Conservation (phyloP, 2,797 vertebrate species). For the Micromesistius poutassou region DNA sequence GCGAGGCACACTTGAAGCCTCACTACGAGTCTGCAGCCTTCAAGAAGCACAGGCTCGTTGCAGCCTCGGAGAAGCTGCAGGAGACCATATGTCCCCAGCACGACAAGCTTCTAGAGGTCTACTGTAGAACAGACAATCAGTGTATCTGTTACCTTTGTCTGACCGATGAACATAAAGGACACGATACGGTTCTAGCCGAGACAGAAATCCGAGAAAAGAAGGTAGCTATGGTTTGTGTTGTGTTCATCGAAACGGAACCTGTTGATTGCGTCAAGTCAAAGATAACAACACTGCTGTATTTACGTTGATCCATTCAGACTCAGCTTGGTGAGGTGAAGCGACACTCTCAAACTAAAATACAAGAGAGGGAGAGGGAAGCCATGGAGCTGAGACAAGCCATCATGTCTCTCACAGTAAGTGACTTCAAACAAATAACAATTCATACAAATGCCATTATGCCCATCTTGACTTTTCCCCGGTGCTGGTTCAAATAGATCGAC, state of each 20-base stretch:
- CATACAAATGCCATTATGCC: not conserved
- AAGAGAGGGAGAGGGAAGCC: conserved; percentile 67
- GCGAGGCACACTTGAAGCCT: conserved; percentile 81
- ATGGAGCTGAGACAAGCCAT: conserved; percentile 71
- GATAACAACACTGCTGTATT: not conserved
- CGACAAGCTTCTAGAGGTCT: conserved; percentile 85
- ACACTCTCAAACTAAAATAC: conserved; percentile 62
- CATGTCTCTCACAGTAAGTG: conserved; percentile 67
- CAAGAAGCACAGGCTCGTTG: conserved; percentile 81
- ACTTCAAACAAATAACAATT: not conserved
- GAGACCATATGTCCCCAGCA: conserved; percentile 80
- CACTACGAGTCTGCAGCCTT: conserved; percentile 85
- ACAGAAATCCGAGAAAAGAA: conserved; percentile 74
- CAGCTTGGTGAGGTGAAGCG: conserved; percentile 64
- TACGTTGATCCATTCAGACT: conserved; percentile 44
- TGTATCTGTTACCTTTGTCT: conserved; percentile 90
- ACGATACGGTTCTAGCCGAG: conserved; percentile 69
- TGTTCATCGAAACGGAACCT: not conserved
- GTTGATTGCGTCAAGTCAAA: not conserved
- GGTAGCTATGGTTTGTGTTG: conserved; percentile 66
- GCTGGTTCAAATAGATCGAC: too few species aligned
- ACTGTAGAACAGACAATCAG: conserved; percentile 75
- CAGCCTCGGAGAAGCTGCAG: conserved; percentile 74
- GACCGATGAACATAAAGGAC: conserved; percentile 79
- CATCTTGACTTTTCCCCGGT: not conserved